A percentile compares a stretch with the other conserved stretches of the same genome.
These are phyloP conservation scores for Phalacrocorax carbo DNA, from an alignment of 2,113 vertebrate species.

Conservation along the genomic window DNA sequence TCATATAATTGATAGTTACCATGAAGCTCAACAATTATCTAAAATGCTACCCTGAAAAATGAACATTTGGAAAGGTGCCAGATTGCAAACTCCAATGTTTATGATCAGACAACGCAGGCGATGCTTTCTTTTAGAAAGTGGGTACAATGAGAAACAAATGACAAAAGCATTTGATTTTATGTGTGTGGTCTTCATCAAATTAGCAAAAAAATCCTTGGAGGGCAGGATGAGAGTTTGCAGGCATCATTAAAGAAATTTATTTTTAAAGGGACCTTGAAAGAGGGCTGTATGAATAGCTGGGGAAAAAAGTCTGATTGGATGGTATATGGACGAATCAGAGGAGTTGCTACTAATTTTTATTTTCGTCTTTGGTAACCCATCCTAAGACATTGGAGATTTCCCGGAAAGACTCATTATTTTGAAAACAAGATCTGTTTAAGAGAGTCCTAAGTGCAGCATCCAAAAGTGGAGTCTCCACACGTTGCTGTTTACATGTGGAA, in stretches of 20 bases:
- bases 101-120: background rate
- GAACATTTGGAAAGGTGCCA: constrained; percentile 7
- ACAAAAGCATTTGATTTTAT: constrained; percentile 59
- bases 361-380: background rate
- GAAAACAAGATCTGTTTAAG: background rate
- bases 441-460: background rate
- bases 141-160: constrained; percentile 46
- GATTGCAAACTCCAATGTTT: background rate
- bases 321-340: background rate
- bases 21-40: background rate
- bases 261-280: constrained; percentile 14
- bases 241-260: constrained; percentile 38
- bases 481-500: fast-evolving
- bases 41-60: constrained; percentile 11
- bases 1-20: background rate
- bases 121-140: constrained; percentile 33
- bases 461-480: background rate
- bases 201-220: background rate
- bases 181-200: constrained; percentile 60
- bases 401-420: background rate
- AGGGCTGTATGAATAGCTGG: background rate
- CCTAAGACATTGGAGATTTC: background rate
- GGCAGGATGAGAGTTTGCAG: background rate
- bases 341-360: background rate
- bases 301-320: background rate